phyloP scores from a whole-genome alignment of 2,888 invertebrate species.

The Tenthredo mesomela region DNA sequence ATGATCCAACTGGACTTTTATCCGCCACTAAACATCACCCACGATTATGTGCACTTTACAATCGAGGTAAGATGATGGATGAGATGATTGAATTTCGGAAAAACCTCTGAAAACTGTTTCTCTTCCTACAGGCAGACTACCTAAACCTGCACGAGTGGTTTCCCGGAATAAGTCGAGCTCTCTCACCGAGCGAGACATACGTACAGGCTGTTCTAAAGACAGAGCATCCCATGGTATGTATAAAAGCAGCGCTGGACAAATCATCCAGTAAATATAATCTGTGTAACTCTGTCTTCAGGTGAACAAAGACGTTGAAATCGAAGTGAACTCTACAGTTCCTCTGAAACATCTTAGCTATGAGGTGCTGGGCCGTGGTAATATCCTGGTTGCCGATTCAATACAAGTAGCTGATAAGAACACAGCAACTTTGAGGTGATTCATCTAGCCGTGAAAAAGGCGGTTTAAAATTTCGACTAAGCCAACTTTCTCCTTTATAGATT shows the following conservation, averaged over 20 bases:
- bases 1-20: conserved; percentile 83
- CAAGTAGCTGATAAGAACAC: conserved; percentile 78
- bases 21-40: conserved; percentile 81
- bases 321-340: conserved; percentile 87
- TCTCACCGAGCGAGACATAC: conserved; percentile 82
- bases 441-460: neutral
- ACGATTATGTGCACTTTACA: conserved; percentile 83
- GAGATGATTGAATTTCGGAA: neutral
- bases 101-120: neutral
- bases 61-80: conserved; percentile 83
- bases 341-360: conserved; percentile 88
- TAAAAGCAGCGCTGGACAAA: conserved; percentile 80
- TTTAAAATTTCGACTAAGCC: neutral
- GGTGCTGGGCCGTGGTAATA: conserved; percentile 91
- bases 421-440: conserved; percentile 67
- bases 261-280: conserved; percentile 22
- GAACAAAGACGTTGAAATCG: conserved; percentile 86
- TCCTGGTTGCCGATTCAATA: conserved; percentile 87
- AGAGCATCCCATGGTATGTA: conserved; percentile 78
- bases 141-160: conserved; percentile 89
- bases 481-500: conserved; percentile 77
- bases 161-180: conserved; percentile 85
- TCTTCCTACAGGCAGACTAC: conserved; percentile 85
- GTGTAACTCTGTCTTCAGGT: conserved; percentile 72
- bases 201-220: conserved; percentile 81